A percentile compares a stretch with the other conserved stretches of the same genome.
These are phyloP conservation scores for Aurelia aurita complex sp. Pacific DNA, from an alignment of 30 jellyfish, hydroid and myxozoan species.

Conservation along the genomic window DNA sequence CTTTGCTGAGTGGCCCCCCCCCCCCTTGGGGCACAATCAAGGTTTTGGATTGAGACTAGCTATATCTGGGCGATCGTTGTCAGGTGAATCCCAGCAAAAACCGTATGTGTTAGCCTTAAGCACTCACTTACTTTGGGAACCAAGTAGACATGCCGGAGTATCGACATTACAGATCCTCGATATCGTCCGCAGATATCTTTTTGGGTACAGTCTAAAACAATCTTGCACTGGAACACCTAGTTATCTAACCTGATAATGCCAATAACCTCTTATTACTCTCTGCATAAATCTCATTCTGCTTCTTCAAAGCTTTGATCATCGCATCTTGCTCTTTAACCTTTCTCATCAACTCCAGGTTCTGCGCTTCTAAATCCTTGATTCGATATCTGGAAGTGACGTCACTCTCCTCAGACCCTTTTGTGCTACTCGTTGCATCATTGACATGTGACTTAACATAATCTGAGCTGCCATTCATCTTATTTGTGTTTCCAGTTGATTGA, in stretches of 20 bases:
- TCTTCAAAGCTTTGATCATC: constrained; percentile 40
- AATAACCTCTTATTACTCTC: constrained; percentile 53
- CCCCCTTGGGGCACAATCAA: no score
- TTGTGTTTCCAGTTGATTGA: not conserved
- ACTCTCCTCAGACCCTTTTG: not conserved
- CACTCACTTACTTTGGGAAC: no score
- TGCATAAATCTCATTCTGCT: constrained; percentile 65
- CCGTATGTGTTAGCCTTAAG: no score
- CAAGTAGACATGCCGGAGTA: no score
- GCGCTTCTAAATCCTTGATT: constrained; percentile 60
- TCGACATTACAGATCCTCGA: no score
- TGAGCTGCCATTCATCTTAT: not conserved
- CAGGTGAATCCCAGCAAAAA: no score
- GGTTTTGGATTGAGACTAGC: no score
- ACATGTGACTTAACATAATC: constrained; percentile 9
- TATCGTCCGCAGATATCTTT: no score
- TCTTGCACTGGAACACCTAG: not conserved
- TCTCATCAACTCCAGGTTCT: constrained; percentile 32
- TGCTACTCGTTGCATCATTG: not conserved
- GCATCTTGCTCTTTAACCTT: constrained; percentile 69
- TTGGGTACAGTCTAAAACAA: no score
- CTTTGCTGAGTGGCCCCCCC: no score
- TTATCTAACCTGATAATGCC: constrained; percentile 47
- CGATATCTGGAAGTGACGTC: constrained; percentile 18
- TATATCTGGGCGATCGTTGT: no score